A percentile compares a stretch with the other conserved stretches of the same genome.
phyloP scores from a whole-genome alignment of 2,888 invertebrate genomes.

The Drosophila tripunctata region DNA sequence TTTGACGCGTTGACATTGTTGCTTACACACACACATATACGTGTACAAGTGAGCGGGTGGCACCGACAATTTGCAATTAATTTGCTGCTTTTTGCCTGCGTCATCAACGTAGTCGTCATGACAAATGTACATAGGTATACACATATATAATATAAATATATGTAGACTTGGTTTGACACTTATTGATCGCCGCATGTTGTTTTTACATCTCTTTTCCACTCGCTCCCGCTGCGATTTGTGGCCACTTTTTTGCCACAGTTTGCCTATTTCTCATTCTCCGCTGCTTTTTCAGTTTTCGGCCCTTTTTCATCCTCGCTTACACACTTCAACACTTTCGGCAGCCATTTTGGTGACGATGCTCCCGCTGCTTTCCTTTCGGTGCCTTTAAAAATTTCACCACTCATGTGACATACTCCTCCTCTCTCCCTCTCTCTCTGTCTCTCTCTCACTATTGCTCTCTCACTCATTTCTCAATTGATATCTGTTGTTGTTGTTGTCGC shows the following conservation, averaged over 20 bases:
- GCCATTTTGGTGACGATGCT: constrained; percentile 74
- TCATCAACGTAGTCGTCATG: constrained; percentile 42
- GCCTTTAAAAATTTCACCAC: constrained; percentile 74
- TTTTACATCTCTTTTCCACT: constrained; percentile 3
- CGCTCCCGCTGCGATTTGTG: constrained; percentile 20
- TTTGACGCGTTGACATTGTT: constrained; percentile 61
- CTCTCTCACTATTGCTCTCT: background rate
- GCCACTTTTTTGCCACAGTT: constrained; percentile 22
- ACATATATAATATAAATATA: no score
- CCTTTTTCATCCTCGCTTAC: constrained; percentile 31
- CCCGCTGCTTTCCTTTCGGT: constrained; percentile 31
- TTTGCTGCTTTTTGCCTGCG: constrained; percentile 49
- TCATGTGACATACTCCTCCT: constrained; percentile 33
- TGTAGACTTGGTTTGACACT: no score
- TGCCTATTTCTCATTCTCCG: background rate
- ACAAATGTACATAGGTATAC: constrained; percentile 15
- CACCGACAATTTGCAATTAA: constrained; percentile 64
- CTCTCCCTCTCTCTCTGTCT: background rate
- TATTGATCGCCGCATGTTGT: constrained; percentile 54
- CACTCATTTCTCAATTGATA: constrained; percentile 51
- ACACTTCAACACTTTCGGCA: constrained; percentile 74
- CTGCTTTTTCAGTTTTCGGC: background rate
- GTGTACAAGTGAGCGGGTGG: constrained; percentile 4
- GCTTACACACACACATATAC: constrained; percentile 20
- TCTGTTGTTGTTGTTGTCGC: constrained; percentile 35